Conservation (phyloP, 2,888 invertebrate genomes). For the Azorinus chamasolen region DNA sequence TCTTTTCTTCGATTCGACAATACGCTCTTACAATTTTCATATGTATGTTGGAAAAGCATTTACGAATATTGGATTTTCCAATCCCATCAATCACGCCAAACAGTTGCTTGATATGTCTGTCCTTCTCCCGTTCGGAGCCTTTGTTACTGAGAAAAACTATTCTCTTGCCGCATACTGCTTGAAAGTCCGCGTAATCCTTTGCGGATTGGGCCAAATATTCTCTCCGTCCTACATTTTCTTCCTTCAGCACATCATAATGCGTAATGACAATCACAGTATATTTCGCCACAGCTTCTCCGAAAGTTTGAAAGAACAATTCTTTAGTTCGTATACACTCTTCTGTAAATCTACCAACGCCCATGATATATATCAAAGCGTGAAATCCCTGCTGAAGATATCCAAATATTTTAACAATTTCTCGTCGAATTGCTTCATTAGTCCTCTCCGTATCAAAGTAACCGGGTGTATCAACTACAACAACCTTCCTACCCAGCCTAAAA, state of each 20-base stretch:
- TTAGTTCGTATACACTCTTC: constrained; percentile 29
- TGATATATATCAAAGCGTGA: constrained; percentile 34
- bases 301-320: constrained; percentile 19
- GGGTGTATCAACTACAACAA: constrained; percentile 33
- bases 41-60: constrained; percentile 25
- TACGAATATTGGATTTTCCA: constrained; percentile 3
- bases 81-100: constrained; percentile 21
- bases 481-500: constrained; percentile 8
- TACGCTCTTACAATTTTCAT: constrained; percentile 21
- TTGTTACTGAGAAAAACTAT: constrained; percentile 30
- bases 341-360: constrained; percentile 35
- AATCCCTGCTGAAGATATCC: constrained; percentile 28
- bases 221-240: constrained; percentile 9
- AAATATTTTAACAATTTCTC: constrained; percentile 29
- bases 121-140: constrained; percentile 5
- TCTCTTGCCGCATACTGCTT: constrained; percentile 18
- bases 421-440: constrained; percentile 17
- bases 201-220: constrained; percentile 13
- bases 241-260: constrained; percentile 21
- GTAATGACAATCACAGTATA: constrained; percentile 32
- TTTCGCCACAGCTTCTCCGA: constrained; percentile 24
- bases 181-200: constrained; percentile 7
- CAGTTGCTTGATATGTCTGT: constrained; percentile 14
- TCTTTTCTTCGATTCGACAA: constrained; percentile 21
- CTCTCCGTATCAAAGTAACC: constrained; percentile 41